Evolutionary conservation across 2,888 invertebrate species (phyloP).

Genomic region (Dryobota labecula): DNA sequence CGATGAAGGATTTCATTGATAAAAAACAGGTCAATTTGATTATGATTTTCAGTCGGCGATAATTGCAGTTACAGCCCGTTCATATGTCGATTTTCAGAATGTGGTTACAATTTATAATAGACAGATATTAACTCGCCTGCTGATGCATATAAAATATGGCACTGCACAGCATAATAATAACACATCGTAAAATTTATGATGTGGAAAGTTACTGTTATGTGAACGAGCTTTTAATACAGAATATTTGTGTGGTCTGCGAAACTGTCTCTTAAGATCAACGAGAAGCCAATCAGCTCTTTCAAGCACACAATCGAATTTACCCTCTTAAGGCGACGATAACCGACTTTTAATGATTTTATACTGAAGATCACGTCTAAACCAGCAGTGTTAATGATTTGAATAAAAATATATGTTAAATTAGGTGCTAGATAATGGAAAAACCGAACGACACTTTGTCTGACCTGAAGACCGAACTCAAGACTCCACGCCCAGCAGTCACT

Average conservation of each 20-base stretch:
- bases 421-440: background rate
- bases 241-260: background rate
- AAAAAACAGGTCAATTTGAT: background rate
- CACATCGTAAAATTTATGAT: slow-evolving; percentile 1
- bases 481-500: background rate
- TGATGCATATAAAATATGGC: slow-evolving; percentile 3
- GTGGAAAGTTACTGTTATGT: background rate
- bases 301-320: background rate
- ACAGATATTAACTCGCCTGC: background rate
- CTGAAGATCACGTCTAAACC: too few species aligned
- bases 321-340: too few species aligned
- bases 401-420: too few species aligned
- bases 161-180: background rate
- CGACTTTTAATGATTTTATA: too few species aligned
- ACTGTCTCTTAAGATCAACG: background rate
- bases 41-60: background rate
- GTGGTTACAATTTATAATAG: slow-evolving; percentile 12
- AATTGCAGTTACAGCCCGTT: slow-evolving; percentile 3
- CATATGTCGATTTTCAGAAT: background rate
- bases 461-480: too few species aligned
- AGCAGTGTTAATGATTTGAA: too few species aligned
- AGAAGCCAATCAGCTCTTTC: background rate
- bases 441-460: background rate
- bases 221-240: background rate
- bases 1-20: background rate